Evolutionary conservation across 2,888 invertebrate genomes (phyloP), one percentile per base, ranked within the genome.

Genomic region (Drosophila recens): DNA sequence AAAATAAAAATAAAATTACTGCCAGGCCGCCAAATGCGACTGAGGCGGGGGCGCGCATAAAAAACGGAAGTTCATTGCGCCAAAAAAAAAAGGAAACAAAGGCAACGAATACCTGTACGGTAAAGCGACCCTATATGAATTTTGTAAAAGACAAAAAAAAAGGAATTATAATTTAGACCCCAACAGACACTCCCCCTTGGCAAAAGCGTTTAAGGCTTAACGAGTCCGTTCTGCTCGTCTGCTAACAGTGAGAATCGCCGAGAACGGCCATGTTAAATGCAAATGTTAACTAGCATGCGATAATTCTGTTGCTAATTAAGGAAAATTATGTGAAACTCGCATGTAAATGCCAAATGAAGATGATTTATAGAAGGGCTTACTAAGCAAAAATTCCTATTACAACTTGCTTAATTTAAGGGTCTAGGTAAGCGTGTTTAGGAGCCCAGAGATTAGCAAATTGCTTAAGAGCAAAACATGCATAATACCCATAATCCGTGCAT

Each of bases 51-150:
- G 83, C 62, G 84, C n/a, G 54, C 75, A 68, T 75, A 66, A 67
- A 68, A 86, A 88, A 76, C 82, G 86, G 89, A 83, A 83, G 87
- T 83, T 80, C 82, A 77, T 66, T 87, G 72, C 53, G 73, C 67
- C 56, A 45, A 61, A 52, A 56, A 40, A n/a, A 11, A 56, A 59
- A 52, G 45, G 54, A 17, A 56, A 40, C 20, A 45, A 42, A 15
- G 13, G n/a, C 36, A 43, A 20, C n/a, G 10, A 33, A 33, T 33
- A 42, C 20, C 13, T 13, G 36, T 62, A 40, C 17, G 20, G 15
- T 36, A 30, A 42, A 33, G n/a, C 13, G 20, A 27, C 27, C 13
- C 20, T 13, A n/a, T 36, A 17, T 30, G 42, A 27, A 33, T 40
- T 40, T 20, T 15, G 43, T 30, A 17, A 38, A 27, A 33, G n/a